Evolutionary conservation across 2,888 invertebrate genomes (phyloP).

Genomic region (Chromoteleia sp.): DNA sequence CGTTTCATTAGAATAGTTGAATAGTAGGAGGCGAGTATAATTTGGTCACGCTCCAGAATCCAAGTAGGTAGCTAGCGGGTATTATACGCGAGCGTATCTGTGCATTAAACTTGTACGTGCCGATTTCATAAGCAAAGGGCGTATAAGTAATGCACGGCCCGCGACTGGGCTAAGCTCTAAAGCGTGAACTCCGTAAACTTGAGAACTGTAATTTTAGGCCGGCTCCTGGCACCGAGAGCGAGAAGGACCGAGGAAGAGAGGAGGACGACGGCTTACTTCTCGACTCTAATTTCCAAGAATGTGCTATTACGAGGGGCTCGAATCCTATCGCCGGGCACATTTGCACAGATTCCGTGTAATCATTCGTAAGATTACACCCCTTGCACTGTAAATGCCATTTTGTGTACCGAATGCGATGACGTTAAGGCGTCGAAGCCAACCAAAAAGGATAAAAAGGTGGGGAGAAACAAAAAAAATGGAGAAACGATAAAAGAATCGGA

Average conservation of each 20-base stretch:
- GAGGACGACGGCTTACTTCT: not conserved
- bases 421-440: not conserved
- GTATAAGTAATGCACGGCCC: conserved; percentile 53
- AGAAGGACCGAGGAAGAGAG: not conserved
- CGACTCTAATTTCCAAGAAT: conserved; percentile 13
- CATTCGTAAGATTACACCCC: conserved; percentile 6
- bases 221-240: not conserved
- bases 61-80: conserved; percentile 60
- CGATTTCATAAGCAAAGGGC: conserved; percentile 69
- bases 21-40: conserved; percentile 66
- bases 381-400: not conserved
- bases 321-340: conserved; percentile 20
- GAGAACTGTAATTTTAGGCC: conserved; percentile 53
- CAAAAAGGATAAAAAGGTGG: no score
- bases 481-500: no score
- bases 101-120: conserved; percentile 59
- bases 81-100: conserved; percentile 50
- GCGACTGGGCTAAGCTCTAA: conserved; percentile 48
- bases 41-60: conserved; percentile 69
- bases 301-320: conserved; percentile 18
- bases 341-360: conserved; percentile 18
- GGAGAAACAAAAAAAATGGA: no score
- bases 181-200: conserved; percentile 52
- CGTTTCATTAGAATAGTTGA: conserved; percentile 65
- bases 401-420: not conserved